Evolutionary conservation across 2,113 vertebrate species (phyloP), one percentile per base, ranked within the genome.

Genomic region (Mionectes macconnelli): DNA sequence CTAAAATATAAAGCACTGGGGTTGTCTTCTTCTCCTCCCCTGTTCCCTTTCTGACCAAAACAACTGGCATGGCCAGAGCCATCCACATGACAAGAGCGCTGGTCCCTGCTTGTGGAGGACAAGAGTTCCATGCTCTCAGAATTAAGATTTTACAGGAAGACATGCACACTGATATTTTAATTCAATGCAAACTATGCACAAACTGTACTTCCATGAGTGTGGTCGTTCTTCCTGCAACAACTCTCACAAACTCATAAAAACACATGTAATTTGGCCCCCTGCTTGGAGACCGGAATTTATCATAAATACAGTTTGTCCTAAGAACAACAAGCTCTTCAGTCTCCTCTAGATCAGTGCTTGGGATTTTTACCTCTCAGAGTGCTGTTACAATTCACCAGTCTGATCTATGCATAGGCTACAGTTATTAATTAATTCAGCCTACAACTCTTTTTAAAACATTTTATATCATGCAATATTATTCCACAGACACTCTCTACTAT

Each of bases 301-400:
- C 52, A 79, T 19, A 79, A 88, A 78, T 39, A 76, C 17, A 55
- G 7, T 66, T 62, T n/a, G 20, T 30, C 7, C 1, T 50, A 42
- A 81, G 52, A 93, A 90, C 64, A 97, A 96, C 64, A 81, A 96
- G 89, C 50, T 72, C 94, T 92, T 89, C 78, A 84, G n/a, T 49
- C 76, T 95, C 76, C 89, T 96, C 89, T 94, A 87, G 88, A 97
- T 84, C 56, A 73, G 28, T 53, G 50, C 89, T 93, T 72, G 16
- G 21, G 23, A 14, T 19, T 79, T 78, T 81, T 31, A 35, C 6
- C 3, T 87, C 42, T 27, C 35, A 57, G 4, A 50, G 27, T 16
- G 30, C 15, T 49, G 18, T 14, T 69, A 57, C 10, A 76, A 35
- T n/a, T 60, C 89, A 93, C 63, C 67, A 68, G 64, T 33, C 45